Evolutionary conservation across 2,888 invertebrate genomes (phyloP), one percentile per base, ranked within the genome.

Genomic region (Sarcophaga caerulescens): DNA sequence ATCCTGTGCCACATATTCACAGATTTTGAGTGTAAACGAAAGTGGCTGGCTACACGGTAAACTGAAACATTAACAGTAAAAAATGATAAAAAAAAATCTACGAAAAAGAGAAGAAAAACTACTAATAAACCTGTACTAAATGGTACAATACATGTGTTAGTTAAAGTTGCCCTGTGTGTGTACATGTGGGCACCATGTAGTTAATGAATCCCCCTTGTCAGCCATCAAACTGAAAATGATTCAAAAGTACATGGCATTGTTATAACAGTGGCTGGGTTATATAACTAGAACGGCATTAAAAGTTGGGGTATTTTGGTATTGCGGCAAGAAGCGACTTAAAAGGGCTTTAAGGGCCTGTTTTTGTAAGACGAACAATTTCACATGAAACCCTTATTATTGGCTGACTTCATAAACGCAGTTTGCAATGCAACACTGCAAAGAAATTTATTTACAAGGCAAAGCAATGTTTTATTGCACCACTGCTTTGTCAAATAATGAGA

Each of bases 191-290:
- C 10, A 21, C 14, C 52, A 73, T 59, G 73, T 73, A 62, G 73
- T 73, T 44, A 62, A 62, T 21, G 44, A 45, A 45, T 45, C 44
- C 21, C 44, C 21, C 14, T 8, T 73, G 60, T 73, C 44, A 45
- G 14, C 17, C 44, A 62, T 73, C 73, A 73, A 62, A 73, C 44
- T 62, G 25, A 45, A 70, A 25, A 70, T 57, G 52, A 57, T 25
- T 10, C 19, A 23, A 69, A 47, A 52, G 25, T 11, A 70, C 25
- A 35, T 70, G 17, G 10, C 4, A 17, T 52, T 60, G 25, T n/a
- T 8, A 12, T 35, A 57, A 69, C 47, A 17, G 23, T 69, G 17
- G 23, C 6, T 17, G 25, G 2, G 45, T 45, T 47, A 45, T n/a
- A 21, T 68, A 19, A 68, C 21, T 44, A 68, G 45, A 11, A 35